Evolutionary conservation across 2,797 vertebrate species (phyloP).

Genomic region (Galago senegalensis): DNA sequence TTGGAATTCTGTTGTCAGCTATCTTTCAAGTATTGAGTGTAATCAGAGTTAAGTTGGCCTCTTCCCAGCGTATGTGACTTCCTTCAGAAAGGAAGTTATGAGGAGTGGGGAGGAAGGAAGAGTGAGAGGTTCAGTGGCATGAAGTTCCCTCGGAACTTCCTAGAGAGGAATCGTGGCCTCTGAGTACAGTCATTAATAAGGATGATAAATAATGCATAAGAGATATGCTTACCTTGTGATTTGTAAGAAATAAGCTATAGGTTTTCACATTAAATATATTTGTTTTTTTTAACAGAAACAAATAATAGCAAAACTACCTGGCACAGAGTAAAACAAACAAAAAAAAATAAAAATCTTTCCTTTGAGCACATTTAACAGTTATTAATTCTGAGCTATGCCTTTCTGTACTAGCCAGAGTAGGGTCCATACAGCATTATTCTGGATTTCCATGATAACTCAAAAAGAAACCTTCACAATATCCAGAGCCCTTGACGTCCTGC

Average conservation of each 20-base stretch:
- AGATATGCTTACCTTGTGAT: neutral
- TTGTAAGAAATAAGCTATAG: slow-evolving; percentile 33
- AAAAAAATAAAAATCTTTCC: slow-evolving; percentile 47
- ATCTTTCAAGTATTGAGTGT: neutral
- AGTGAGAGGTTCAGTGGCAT: neutral
- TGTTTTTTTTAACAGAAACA: slow-evolving; percentile 59
- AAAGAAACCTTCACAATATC: neutral
- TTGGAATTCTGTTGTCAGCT: neutral
- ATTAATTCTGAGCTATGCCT: slow-evolving; percentile 28
- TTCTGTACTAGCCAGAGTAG: neutral
- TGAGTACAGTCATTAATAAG: neutral
- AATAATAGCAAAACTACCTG: slow-evolving; percentile 50
- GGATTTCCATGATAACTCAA: neutral
- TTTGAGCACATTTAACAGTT: slow-evolving; percentile 53
- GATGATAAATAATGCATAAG: slow-evolving; percentile 32
- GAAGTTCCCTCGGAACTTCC: neutral
- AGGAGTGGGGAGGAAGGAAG: too few species aligned
- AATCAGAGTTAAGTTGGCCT: neutral
- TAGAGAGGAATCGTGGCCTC: neutral
- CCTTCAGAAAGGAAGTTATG: neutral
- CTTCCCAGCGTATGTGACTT: neutral
- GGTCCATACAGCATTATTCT: neutral
- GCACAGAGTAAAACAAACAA: slow-evolving; percentile 43
- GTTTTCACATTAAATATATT: slow-evolving; percentile 60
- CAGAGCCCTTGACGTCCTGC: neutral